Evolutionary conservation across 2,797 vertebrate species (phyloP).

Genomic region (Alcedo quadribrachys): DNA sequence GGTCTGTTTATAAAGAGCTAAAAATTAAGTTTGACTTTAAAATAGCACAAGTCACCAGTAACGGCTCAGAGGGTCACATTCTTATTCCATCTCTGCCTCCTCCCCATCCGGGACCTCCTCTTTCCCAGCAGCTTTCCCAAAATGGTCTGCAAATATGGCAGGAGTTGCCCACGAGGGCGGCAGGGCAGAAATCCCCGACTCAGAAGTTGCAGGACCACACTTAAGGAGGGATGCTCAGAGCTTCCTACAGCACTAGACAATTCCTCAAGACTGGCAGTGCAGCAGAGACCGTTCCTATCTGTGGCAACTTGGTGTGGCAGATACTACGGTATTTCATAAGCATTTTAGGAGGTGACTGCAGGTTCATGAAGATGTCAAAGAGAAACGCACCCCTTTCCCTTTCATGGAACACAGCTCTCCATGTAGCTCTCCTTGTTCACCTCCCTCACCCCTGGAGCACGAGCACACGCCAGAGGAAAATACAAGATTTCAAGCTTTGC

Average conservation of each 20-base stretch:
- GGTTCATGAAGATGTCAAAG: background rate
- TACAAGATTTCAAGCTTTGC: constrained; percentile 25
- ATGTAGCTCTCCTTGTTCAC: background rate
- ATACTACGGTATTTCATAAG: background rate
- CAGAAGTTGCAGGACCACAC: background rate
- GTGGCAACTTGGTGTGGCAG: background rate
- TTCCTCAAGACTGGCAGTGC: background rate
- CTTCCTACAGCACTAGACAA: background rate
- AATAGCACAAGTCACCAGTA: background rate
- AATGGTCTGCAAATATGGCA: background rate
- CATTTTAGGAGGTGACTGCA: background rate
- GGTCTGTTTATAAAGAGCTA: constrained; percentile 39
- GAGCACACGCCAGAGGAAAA: constrained; percentile 26
- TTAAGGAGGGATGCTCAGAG: background rate
- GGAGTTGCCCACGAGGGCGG: background rate
- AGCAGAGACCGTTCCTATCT: background rate
- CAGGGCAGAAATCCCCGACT: background rate
- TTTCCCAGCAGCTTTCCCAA: constrained; percentile 29
- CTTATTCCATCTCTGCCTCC: constrained; percentile 20
- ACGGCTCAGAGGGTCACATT: constrained; percentile 17
- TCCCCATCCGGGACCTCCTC: background rate
- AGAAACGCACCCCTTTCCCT: background rate
- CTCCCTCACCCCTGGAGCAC: background rate
- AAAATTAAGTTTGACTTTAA: constrained; percentile 53
- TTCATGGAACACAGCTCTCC: background rate